Base-by-base conservation (phyloP, 2,888 invertebrate genomes). In the Teleiodes luculella region DNA sequence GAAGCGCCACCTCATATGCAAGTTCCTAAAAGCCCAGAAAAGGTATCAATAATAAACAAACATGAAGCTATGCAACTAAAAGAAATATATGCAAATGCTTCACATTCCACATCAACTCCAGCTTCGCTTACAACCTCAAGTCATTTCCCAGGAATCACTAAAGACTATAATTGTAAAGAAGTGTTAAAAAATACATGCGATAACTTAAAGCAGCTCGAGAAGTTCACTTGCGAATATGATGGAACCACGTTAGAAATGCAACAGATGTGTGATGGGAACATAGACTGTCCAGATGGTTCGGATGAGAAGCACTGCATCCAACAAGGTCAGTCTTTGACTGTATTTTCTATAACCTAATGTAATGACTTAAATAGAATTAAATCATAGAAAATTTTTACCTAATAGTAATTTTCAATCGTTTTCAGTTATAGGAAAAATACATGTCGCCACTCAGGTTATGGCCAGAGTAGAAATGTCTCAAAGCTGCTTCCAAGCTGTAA, bases 281-380 rank as follows among this genome's bases (percentile, higher is more conserved):
- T 55, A 28, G 79, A 86, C 48, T 87, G 87, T 47, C 41, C 59
- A 1, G 77, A 79, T 57, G 63, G 60, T 57, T 70, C 78, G 2
- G 86, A 87, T 58, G 87, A 87, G 72, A 61, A 55, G 28, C 62
- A 78, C 55, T 86, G 84, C 63, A 58, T 63, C 37, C 53, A 60
- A 53, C 71, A 78, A 74, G 80, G 83, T 84, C 64, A 53, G 28
- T 31, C 8, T 31, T n/a, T n/a, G n/a, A n/a, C n/a, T n/a, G n/a
- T n/a, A n/a, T n/a, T n/a, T n/a, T n/a, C n/a, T n/a, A n/a, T n/a
- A n/a, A n/a, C n/a, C n/a, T n/a, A n/a, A n/a, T n/a, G n/a, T n/a
- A n/a, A n/a, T n/a, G n/a, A n/a, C n/a, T n/a, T n/a, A n/a, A n/a
- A n/a, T n/a, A n/a, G n/a, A n/a, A n/a, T n/a, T n/a, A n/a, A n/a